Percentiles rank a stretch among this genome's conserved stretches.
These are phyloP conservation scores for Rhabdornis inornatus DNA, from an alignment of 2,113 vertebrate genomes.

Conservation along the genomic window DNA sequence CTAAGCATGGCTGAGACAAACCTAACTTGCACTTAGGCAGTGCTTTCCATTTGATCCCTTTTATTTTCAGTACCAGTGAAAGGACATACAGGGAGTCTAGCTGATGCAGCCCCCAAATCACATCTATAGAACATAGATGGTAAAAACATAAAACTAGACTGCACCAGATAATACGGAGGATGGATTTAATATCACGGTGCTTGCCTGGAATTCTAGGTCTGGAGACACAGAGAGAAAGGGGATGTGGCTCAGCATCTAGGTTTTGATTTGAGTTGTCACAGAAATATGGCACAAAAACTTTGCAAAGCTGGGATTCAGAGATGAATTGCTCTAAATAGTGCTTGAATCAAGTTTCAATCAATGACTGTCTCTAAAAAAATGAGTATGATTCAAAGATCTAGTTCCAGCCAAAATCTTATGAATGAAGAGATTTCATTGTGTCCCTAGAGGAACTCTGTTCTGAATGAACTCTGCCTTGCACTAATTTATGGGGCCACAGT, in stretches of 20 bases:
- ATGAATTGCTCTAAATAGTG: not conserved
- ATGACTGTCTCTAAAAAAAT: not conserved
- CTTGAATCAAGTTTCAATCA: not conserved
- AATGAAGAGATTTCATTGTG: not conserved
- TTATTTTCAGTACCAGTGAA: not conserved
- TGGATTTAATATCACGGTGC: not conserved
- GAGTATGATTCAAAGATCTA: not conserved
- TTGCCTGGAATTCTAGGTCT: not conserved
- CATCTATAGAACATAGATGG: not conserved
- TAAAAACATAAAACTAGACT: not conserved
- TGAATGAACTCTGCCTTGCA: not conserved
- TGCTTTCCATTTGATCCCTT: not conserved
- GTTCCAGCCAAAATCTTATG: not conserved
- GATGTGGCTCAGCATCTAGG: not conserved
- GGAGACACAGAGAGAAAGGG: not conserved
- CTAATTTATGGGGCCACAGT: not conserved
- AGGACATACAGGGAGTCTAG: not conserved
- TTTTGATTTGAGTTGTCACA: not conserved
- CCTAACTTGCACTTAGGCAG: not conserved
- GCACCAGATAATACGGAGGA: not conserved
- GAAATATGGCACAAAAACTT: not conserved
- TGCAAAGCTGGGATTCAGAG: not conserved
- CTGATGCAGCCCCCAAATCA: not conserved
- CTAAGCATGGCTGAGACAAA: not conserved
- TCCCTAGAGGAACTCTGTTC: not conserved